phyloP scores from a whole-genome alignment of 2,797 vertebrate genomes.

The Parauchenoglanis ngamensis region DNA sequence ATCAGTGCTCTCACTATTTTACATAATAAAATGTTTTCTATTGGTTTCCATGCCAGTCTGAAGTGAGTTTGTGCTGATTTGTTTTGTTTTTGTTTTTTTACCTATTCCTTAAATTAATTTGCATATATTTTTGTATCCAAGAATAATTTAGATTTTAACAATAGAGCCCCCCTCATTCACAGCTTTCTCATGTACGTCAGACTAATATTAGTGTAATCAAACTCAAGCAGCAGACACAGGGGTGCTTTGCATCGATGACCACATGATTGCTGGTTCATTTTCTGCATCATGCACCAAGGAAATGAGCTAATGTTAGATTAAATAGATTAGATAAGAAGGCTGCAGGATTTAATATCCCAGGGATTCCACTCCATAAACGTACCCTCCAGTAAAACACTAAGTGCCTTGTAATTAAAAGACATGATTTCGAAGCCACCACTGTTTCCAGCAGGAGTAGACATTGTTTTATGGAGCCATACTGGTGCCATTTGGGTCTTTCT shows the following conservation, averaged over 20 bases:
- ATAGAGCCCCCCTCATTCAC: not conserved
- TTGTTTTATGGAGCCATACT: constrained; percentile 8
- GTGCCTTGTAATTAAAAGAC: constrained; percentile 32
- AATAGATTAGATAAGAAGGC: constrained; percentile 32
- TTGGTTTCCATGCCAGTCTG: not conserved
- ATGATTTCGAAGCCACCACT: constrained; percentile 22
- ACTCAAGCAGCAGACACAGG: constrained; percentile 13
- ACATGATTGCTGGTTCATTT: constrained; percentile 42
- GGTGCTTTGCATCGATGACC: constrained; percentile 37
- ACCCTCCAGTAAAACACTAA: constrained; percentile 36
- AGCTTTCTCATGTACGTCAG: not conserved
- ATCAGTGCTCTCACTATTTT: not conserved
- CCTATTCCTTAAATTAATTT: not conserved
- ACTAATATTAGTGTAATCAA: constrained; percentile 23
- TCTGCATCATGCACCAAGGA: constrained; percentile 36
- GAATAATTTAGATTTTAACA: not conserved
- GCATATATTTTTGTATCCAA: not conserved
- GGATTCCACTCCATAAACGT: constrained; percentile 32
- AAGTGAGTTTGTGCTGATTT: not conserved
- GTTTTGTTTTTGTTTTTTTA: not conserved
- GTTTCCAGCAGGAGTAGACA: not conserved
- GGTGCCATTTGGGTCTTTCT: not conserved
- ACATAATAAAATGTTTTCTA: not conserved
- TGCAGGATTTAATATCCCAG: constrained; percentile 36
- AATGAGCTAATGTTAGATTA: constrained; percentile 42